A percentile compares a stretch with the other conserved stretches of the same genome.
Evolutionary conservation across 1,140 invertebrate species (phyloP).

Genomic region (Aethina tumida): DNA sequence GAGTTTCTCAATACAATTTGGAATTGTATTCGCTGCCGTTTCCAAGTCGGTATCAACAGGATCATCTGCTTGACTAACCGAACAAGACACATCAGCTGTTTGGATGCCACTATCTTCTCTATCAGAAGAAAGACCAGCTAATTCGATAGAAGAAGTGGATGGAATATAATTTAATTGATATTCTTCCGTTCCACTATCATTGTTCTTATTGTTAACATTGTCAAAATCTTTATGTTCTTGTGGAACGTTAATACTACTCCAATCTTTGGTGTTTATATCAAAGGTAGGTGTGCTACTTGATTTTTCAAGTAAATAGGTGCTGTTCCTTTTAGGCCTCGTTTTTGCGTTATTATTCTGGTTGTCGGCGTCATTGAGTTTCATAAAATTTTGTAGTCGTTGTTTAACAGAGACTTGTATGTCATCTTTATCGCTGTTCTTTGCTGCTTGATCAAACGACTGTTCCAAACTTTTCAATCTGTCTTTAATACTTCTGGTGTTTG

Average conservation of each 20-base stretch:
- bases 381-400: constrained; percentile 25
- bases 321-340: constrained; percentile 19
- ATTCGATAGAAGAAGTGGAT: constrained; percentile 41
- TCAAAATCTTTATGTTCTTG: neutral
- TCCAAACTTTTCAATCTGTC: constrained; percentile 58
- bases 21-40: constrained; percentile 17
- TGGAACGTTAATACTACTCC: no score
- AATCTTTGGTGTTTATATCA: constrained; percentile 18
- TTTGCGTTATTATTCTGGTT: constrained; percentile 12
- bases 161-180: constrained; percentile 40
- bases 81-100: constrained; percentile 66
- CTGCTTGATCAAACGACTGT: constrained; percentile 32
- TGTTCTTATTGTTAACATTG: constrained; percentile 3
- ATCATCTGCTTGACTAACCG: constrained; percentile 61
- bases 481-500: constrained; percentile 56
- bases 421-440: constrained; percentile 22
- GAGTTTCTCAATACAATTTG: constrained; percentile 26
- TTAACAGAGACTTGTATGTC: constrained; percentile 25
- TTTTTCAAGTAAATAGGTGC: constrained; percentile 23
- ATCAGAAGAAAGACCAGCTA: constrained; percentile 51
- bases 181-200: constrained; percentile 13
- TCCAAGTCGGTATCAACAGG: constrained; percentile 38
- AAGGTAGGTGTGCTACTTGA: constrained; percentile 16
- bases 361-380: constrained; percentile 29
- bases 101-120: constrained; percentile 74